Evolutionary conservation across 1,140 invertebrate species (phyloP).

Genomic region (Hermetia illucens): DNA sequence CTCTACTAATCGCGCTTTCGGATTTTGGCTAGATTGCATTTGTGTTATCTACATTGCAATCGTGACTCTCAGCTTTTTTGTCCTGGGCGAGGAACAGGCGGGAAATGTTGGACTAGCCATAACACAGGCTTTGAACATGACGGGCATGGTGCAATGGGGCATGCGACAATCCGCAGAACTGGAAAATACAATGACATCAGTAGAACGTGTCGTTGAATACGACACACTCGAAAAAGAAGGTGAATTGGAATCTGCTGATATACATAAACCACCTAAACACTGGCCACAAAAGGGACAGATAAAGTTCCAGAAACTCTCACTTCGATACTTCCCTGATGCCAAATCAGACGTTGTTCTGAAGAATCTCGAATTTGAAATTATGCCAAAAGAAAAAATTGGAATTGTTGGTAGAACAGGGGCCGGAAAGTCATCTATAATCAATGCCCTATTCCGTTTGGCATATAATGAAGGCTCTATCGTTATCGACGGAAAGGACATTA

Average conservation of each 20-base stretch:
- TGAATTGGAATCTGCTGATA: conserved; percentile 41
- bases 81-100: conserved; percentile 41
- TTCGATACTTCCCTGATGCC: conserved; percentile 49
- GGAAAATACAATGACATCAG: conserved; percentile 71
- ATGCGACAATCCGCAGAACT: conserved; percentile 69
- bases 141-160: conserved; percentile 74
- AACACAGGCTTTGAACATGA: conserved; percentile 64
- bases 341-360: conserved; percentile 46
- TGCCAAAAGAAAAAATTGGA: conserved; percentile 46
- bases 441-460: conserved; percentile 60
- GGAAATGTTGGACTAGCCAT: conserved; percentile 68
- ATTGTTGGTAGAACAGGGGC: conserved; percentile 82
- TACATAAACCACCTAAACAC: conserved; percentile 46
- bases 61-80: conserved; percentile 53
- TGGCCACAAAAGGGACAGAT: conserved; percentile 61
- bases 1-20: conserved; percentile 50
- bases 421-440: conserved; percentile 83
- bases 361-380: conserved; percentile 42
- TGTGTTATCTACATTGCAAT: conserved; percentile 56
- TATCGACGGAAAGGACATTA: conserved; percentile 54
- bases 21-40: conserved; percentile 63
- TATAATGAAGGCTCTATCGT: conserved; percentile 55
- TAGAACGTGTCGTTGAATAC: conserved; percentile 65
- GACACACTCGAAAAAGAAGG: conserved; percentile 53
- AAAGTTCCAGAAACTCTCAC: conserved; percentile 44